A percentile compares a stretch with the other conserved stretches of the same genome.
These are phyloP conservation scores for Amitus sp. DNA, from an alignment of 2,888 invertebrate species.

Conservation along the genomic window DNA sequence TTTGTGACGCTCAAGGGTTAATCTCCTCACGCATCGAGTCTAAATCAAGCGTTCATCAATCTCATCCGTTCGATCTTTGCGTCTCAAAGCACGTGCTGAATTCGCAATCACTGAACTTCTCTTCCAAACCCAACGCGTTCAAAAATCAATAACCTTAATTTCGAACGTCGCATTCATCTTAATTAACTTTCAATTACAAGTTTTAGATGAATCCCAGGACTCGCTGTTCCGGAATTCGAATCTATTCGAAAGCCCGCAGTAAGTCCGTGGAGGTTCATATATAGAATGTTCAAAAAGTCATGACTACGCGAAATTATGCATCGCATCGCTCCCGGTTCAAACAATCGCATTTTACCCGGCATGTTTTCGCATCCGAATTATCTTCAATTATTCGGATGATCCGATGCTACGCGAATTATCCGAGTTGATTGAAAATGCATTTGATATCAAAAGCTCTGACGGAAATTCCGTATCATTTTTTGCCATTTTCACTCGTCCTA, in stretches of 20 bases:
- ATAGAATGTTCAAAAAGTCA: not conserved
- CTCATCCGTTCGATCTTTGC: not conserved
- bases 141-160: not conserved
- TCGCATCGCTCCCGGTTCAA: not conserved
- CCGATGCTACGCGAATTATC: not conserved
- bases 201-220: not conserved
- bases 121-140: not conserved
- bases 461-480: not conserved
- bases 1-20: not conserved
- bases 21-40: not conserved
- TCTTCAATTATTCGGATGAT: not conserved
- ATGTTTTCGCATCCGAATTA: not conserved
- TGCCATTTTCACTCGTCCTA: not conserved
- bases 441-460: not conserved
- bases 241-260: not conserved
- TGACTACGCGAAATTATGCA: too few relatives aligned
- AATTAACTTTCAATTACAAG: not conserved
- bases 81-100: too few relatives aligned
- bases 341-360: not conserved
- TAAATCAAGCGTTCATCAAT: not conserved
- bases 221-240: not conserved
- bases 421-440: not conserved
- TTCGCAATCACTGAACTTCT: not conserved
- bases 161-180: not conserved
- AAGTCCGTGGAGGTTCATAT: not conserved